A percentile compares a stretch with the other conserved stretches of the same genome.
Evolutionary conservation across 2,888 invertebrate genomes (phyloP).

Genomic region (Eurytoma californica): DNA sequence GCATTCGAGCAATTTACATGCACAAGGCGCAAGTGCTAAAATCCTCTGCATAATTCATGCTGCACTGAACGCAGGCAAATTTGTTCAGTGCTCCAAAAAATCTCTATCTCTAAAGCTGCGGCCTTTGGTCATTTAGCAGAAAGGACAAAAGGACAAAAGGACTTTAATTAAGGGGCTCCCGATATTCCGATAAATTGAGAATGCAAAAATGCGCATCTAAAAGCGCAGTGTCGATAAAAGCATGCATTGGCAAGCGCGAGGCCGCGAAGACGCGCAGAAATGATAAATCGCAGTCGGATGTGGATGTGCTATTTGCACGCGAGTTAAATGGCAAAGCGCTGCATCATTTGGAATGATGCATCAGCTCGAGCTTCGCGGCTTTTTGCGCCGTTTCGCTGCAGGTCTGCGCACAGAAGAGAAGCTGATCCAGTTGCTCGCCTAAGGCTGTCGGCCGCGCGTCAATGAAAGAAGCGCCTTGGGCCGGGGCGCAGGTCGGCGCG

Average conservation of each 20-base stretch:
- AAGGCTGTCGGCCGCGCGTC: too few relatives aligned
- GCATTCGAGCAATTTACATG: too few relatives aligned
- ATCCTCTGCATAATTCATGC: slow-evolving; percentile 29
- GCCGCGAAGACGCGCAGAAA: slow-evolving; percentile 25
- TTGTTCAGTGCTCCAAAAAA: slow-evolving; percentile 2
- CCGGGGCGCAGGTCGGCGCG: background rate
- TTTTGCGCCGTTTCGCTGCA: too few relatives aligned
- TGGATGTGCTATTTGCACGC: slow-evolving; percentile 40
- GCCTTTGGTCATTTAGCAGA: too few relatives aligned
- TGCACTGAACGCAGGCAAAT: background rate
- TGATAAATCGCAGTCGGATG: slow-evolving; percentile 36
- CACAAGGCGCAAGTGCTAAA: slow-evolving; percentile 15
- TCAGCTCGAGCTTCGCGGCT: slow-evolving; percentile 15
- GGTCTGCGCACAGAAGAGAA: too few relatives aligned
- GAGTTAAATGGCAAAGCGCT: slow-evolving; percentile 41
- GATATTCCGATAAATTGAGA: too few relatives aligned
- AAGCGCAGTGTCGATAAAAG: slow-evolving; percentile 13
- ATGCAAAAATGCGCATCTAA: too few relatives aligned
- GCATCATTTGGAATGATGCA: slow-evolving; percentile 45
- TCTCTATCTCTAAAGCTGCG: too few relatives aligned
- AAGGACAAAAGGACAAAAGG: too few relatives aligned
- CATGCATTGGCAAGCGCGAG: background rate
- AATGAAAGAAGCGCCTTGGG: slow-evolving; percentile 18
- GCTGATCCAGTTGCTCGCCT: too few relatives aligned
- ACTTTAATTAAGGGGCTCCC: too few relatives aligned